Conservation (phyloP, 1,140 invertebrate genomes). For the Pteromalus puparum region DNA sequence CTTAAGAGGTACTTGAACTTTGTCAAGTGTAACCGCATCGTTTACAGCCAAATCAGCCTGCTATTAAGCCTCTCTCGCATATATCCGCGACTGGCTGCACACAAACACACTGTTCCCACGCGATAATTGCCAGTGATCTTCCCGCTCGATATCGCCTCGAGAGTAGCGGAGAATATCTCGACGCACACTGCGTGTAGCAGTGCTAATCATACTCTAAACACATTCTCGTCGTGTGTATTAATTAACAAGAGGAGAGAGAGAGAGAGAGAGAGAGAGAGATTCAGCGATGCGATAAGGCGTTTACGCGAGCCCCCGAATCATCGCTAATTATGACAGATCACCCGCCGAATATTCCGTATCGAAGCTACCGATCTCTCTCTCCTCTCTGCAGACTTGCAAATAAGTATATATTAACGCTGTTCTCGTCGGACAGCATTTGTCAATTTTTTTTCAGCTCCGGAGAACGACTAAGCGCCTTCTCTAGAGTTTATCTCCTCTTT, state of each 20-base stretch:
- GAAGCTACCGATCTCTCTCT: not conserved
- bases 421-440: not conserved
- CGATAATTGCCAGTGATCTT: slow-evolving; percentile 3
- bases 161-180: not conserved
- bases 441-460: not conserved
- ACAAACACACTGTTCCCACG: not conserved
- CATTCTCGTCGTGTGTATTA: not conserved
- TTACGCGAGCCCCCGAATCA: not conserved
- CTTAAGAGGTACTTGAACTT: no score
- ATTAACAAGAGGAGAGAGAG: not conserved
- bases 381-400: not conserved
- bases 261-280: not conserved
- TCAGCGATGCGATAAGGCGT: not conserved
- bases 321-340: not conserved
- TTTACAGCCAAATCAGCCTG: no score
- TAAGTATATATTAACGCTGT: not conserved
- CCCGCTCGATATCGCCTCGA: slow-evolving; percentile 1
- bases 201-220: no score
- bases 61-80: no score
- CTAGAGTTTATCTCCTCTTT: not conserved
- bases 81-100: no score
- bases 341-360: not conserved
- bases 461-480: not conserved
- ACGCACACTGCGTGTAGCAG: not conserved
- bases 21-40: no score